A percentile compares a stretch with the other conserved stretches of the same genome.
These are phyloP conservation scores for Chironomus riparius DNA, from an alignment of 2,888 invertebrate genomes.

Conservation along the genomic window DNA sequence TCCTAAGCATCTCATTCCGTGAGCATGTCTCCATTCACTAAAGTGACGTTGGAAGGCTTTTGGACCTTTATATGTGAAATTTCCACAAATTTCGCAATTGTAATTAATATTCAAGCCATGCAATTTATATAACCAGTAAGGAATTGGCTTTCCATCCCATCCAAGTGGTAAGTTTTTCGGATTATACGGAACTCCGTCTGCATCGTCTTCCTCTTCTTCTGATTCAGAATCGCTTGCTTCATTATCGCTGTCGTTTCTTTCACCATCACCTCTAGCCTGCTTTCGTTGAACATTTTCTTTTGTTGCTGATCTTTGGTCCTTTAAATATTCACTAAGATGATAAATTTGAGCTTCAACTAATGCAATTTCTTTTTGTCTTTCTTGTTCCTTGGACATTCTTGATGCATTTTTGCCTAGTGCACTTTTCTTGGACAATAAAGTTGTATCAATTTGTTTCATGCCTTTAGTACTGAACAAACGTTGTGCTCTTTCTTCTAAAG, in stretches of 20 bases:
- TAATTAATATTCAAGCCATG: constrained; percentile 98
- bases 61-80: constrained; percentile 96
- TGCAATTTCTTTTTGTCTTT: constrained; percentile 79
- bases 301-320: constrained; percentile 79
- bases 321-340: constrained; percentile 72
- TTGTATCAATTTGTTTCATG: constrained; percentile 82
- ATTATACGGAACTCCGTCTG: constrained; percentile 95
- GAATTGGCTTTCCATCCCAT: constrained; percentile 94
- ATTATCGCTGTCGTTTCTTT: constrained; percentile 83
- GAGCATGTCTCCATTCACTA: constrained; percentile 82
- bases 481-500: constrained; percentile 93
- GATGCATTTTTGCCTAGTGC: constrained; percentile 44
- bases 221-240: constrained; percentile 72
- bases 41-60: constrained; percentile 99
- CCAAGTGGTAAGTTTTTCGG: constrained; percentile 98
- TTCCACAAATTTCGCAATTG: constrained; percentile 98
- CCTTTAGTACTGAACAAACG: constrained; percentile 94
- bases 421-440: constrained; percentile 83
- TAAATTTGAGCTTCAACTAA: constrained; percentile 84
- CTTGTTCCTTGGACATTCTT: constrained; percentile 44
- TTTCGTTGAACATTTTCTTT: constrained; percentile 98
- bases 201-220: constrained; percentile 81
- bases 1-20: constrained; percentile 96
- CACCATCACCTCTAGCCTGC: constrained; percentile 91
- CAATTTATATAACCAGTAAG: constrained; percentile 98